Evolutionary conservation across 2,113 vertebrate genomes (phyloP), one percentile per base, ranked within the genome.

Genomic region (Thalassoma bifasciatum): DNA sequence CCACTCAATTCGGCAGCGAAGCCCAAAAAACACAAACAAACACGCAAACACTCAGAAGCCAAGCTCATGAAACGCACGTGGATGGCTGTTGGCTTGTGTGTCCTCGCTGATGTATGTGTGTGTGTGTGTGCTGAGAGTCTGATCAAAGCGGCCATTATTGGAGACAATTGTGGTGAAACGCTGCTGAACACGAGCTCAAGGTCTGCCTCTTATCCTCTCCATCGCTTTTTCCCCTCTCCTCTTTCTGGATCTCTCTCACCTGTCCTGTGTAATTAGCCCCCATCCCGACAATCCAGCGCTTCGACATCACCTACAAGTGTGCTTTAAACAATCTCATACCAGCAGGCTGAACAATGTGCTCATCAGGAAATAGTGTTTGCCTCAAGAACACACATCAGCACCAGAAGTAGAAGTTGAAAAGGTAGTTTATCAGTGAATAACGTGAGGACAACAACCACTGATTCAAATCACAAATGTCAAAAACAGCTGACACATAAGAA

Each of bases 91-190:
- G 22, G 16, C 2, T 17, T 40, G 46, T 52, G 50, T 38, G 65
- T 34, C 3, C 30, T 30, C 30, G 3, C 30, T 30, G 30, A 30
- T 30, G 1, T 22, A 23, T 24, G 36, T 38, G 51, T 3, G 24
- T 17, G 52, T 1, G 44, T 49, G n/a, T 37, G 65, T 34, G 47
- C 51, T 54, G 73, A 65, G 52, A 44, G 67, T 30, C 74, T 87
- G 87, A 89, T 91, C 89, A 89, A 89, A 88, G 87, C 57, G 14
- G 44, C 62, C 66, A 37, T 88, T 79, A 87, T 87, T 84, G 73
- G 83, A 87, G 57, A 73, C 70, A 88, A 89, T 86, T 89, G 89
- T 56, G 67, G 21, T 68, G 69, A 82, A 77, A 80, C 60, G 72
- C 11, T 53, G 40, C 64, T 57, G 53, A 57, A 38, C 51, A 19